These are phyloP conservation scores for Cottoperca gobio DNA, from an alignment of 2,797 vertebrate species.

Conservation along the genomic window DNA sequence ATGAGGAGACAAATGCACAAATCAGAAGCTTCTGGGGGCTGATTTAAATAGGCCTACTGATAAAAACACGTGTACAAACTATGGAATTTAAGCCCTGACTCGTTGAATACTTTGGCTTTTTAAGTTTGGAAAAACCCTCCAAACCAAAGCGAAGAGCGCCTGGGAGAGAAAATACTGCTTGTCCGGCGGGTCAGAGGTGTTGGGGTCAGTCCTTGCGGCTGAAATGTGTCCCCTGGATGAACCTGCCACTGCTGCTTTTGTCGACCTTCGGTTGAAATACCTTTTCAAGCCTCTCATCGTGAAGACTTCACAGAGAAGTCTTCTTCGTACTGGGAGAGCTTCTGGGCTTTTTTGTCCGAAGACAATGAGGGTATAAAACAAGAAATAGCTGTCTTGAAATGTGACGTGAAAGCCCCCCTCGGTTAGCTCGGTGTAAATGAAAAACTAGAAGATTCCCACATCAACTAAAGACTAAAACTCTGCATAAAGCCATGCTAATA, in stretches of 20 bases:
- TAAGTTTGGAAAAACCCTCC: constrained; percentile 70
- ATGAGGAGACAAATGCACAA: constrained; percentile 69
- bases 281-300: constrained; percentile 93
- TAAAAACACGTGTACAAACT: constrained; percentile 52
- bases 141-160: constrained; percentile 84
- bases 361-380: constrained; percentile 93
- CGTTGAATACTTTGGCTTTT: constrained; percentile 65
- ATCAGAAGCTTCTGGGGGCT: constrained; percentile 55
- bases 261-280: constrained; percentile 97
- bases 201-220: constrained; percentile 98
- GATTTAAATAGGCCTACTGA: constrained; percentile 61
- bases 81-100: constrained; percentile 47
- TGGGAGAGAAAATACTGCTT: constrained; percentile 88
- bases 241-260: constrained; percentile 95
- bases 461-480: constrained; percentile 74
- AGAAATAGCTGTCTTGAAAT: constrained; percentile 92
- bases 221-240: constrained; percentile 99
- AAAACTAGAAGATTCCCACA: constrained; percentile 71
- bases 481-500: constrained; percentile 78
- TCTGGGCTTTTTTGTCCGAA: constrained; percentile 84
- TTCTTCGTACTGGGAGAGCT: constrained; percentile 90
- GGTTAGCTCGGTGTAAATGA: constrained; percentile 65
- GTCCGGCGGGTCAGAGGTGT: constrained; percentile 98
- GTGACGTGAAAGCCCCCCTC: constrained; percentile 83
- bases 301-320: constrained; percentile 90